Base-by-base conservation (phyloP, 2,888 invertebrate species). In the Rugalucina vietnamica region DNA sequence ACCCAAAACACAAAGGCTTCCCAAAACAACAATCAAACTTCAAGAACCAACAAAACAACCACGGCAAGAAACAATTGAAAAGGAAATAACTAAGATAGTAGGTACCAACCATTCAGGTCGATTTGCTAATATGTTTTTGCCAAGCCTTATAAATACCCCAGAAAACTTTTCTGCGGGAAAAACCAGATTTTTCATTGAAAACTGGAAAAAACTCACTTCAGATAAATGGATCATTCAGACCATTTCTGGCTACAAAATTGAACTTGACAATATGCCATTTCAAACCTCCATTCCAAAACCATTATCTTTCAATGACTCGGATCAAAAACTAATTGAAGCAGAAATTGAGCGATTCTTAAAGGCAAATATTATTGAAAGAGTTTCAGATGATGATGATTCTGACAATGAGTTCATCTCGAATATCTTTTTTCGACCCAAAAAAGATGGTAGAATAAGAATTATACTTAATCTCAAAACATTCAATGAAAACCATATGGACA, bases 381-480 rank as follows among this genome's bases (percentile, higher is more conserved):
- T 74, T 14, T 2, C 10, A n/a, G 5, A 4, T 18, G 14, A 21
- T 24, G 5, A 4, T 18, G 14, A 21, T 24, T 71, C 37, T 24
- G 34, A 76, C 14, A 39, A 71, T 37, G 73, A 79, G 65, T 84
- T 32, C 37, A 75, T 80, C 36, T 84, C 84, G 12, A 86, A 84
- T 65, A 86, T 84, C 54, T 84, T 86, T 60, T 34, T 57, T 36
- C 18, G 86, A 37, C 79, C 81, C 0, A 83, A 86, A 69, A 78
- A 75, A 60, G 79, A 79, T 70, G 81, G 82, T 18, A 79, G 39
- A 34, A 21, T 76, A 10, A n/a, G 86, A 78, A 43, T 86, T 21
- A 86, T 86, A 49, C 54, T 89, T 27, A 86, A 88, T 80, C 49
- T 88, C 4, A 82, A 76, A 65, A 21, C 76, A n/a, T 69, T 88